These are phyloP conservation scores for Anarhynchus alexandrinus DNA, from an alignment of 2,113 vertebrate species.

Conservation along the genomic window DNA sequence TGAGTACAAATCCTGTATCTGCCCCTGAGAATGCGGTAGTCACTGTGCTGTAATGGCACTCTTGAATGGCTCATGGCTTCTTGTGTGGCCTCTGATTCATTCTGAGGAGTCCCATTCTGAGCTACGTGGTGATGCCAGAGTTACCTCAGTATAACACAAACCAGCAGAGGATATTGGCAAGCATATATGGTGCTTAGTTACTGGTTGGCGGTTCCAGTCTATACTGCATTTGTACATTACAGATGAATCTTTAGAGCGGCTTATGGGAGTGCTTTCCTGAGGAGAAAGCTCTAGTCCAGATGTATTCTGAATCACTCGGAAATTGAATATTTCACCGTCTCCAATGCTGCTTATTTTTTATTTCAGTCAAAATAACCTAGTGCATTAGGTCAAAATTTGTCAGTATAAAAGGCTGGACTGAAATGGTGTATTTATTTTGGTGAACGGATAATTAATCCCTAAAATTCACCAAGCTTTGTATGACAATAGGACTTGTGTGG, in stretches of 20 bases:
- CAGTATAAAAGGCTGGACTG: not conserved
- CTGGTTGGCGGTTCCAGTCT: not conserved
- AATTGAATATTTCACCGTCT: not conserved
- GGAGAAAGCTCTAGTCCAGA: not conserved
- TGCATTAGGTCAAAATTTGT: not conserved
- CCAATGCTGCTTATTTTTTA: not conserved
- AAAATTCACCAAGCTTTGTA: not conserved
- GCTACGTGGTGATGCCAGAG: not conserved
- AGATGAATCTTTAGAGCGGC: not conserved
- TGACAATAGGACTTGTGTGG: not conserved
- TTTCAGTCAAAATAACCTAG: not conserved
- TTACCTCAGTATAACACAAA: accelerated
- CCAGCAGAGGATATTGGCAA: not conserved
- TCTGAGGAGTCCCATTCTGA: not conserved
- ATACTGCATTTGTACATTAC: not conserved
- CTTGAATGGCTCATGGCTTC: not conserved
- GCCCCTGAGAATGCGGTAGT: not conserved
- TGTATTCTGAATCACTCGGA: not conserved
- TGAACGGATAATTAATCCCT: not conserved
- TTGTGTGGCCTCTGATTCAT: not conserved
- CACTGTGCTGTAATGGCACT: not conserved
- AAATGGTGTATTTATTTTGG: not conserved
- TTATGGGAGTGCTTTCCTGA: not conserved
- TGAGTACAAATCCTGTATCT: not conserved
- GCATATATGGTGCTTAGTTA: not conserved